Conservation (phyloP, 53 echinoderm and acorn worm genomes). For the Henricia sp. region DNA sequence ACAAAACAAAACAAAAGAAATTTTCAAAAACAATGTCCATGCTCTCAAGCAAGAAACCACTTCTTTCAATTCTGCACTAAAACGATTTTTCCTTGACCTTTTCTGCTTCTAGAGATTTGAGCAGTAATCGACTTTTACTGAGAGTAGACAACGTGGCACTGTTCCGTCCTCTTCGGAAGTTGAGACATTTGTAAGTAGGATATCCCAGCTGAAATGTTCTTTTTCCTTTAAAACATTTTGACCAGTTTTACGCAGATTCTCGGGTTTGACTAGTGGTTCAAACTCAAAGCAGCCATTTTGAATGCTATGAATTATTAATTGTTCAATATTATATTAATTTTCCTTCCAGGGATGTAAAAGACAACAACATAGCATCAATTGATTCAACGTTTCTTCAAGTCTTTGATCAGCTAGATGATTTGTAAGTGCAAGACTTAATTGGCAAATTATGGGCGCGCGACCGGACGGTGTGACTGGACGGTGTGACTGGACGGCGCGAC, state of each 20-base stretch:
- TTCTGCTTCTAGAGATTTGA: conserved; percentile 11
- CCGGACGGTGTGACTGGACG: neutral
- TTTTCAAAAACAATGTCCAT: neutral
- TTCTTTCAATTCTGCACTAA: neutral
- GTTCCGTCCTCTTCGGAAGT: neutral
- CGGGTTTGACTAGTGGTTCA: neutral
- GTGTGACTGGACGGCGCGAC: no score
- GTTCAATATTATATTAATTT: neutral
- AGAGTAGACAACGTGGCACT: neutral
- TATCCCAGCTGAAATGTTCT: no score
- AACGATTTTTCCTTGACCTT: neutral
- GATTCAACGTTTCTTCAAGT: conserved; percentile 23
- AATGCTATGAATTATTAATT: neutral
- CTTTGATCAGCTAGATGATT: conserved; percentile 52
- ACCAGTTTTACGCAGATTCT: neutral
- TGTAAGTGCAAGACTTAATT: conserved; percentile 49
- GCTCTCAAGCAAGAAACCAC: no score
- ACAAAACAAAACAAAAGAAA: no score
- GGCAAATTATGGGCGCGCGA: neutral
- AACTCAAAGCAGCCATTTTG: neutral
- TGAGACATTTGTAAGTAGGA: conserved; percentile 50
- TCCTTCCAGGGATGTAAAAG: conserved; percentile 42
- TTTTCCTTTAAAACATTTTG: no score
- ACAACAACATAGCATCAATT: conserved; percentile 61
- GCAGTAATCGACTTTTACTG: neutral